These are phyloP conservation scores for Noctua pronuba DNA, from an alignment of 2,888 invertebrate genomes.

Conservation along the genomic window DNA sequence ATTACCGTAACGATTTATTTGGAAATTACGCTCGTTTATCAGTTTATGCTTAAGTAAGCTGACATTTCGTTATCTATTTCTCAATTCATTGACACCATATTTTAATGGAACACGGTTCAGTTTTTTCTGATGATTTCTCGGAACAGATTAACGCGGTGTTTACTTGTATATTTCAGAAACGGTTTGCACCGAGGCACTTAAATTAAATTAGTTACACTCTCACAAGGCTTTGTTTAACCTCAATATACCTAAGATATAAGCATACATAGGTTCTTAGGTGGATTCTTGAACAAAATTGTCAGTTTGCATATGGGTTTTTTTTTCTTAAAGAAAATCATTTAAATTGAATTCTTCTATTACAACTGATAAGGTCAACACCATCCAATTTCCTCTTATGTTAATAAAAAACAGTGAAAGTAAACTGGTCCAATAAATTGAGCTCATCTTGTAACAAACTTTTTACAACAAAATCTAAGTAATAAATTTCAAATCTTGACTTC, in stretches of 20 bases:
- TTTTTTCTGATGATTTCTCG: slow-evolving; percentile 38
- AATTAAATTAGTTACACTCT: slow-evolving; percentile 6
- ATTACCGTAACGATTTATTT: slow-evolving; percentile 55
- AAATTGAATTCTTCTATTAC: background rate
- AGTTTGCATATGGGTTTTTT: too few relatives aligned
- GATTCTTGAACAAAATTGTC: background rate
- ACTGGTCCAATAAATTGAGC: slow-evolving; percentile 33
- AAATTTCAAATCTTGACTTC: slow-evolving; percentile 21
- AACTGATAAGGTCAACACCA: background rate
- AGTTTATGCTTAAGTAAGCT: slow-evolving; percentile 47
- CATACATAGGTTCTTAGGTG: background rate
- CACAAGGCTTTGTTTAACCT: background rate
- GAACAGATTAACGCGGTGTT: slow-evolving; percentile 34
- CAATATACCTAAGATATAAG: background rate
- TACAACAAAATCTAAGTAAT: slow-evolving; percentile 15
- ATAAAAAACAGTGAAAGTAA: slow-evolving; percentile 21
- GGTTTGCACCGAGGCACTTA: background rate
- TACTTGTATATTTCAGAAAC: slow-evolving; percentile 4
- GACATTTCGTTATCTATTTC: slow-evolving; percentile 64
- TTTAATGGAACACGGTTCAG: slow-evolving; percentile 44
- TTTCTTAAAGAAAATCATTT: background rate
- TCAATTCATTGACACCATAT: slow-evolving; percentile 53
- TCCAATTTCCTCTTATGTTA: background rate
- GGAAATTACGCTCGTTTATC: slow-evolving; percentile 47
- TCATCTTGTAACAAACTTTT: slow-evolving; percentile 27